Conservation (phyloP, 2,888 invertebrate genomes). For the Apamea crenata region DNA sequence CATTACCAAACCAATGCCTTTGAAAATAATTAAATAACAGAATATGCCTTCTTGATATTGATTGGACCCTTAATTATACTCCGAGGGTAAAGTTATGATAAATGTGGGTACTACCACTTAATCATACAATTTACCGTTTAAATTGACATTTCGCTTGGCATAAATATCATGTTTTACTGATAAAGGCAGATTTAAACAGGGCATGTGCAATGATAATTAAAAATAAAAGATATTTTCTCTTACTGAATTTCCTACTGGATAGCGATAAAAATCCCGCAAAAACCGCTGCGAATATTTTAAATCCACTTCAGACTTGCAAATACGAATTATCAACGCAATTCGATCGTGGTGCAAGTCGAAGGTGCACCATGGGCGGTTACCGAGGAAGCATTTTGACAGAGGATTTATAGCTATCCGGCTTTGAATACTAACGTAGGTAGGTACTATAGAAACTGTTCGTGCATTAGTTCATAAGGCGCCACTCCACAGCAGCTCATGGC, state of each 20-base stretch:
- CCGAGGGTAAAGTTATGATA: background rate
- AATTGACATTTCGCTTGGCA: background rate
- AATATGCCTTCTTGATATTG: background rate
- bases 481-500: background rate
- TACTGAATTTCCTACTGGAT: background rate
- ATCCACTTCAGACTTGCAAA: slow-evolving; percentile 48
- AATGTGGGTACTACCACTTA: background rate
- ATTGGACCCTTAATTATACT: background rate
- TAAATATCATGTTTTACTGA: background rate
- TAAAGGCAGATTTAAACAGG: background rate
- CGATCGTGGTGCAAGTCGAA: slow-evolving; percentile 65
- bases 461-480: slow-evolving; percentile 52
- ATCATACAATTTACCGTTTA: background rate
- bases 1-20: background rate
- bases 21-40: background rate
- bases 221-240: background rate
- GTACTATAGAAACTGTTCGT: slow-evolving; percentile 60
- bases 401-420: slow-evolving; percentile 68
- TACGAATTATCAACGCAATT: slow-evolving; percentile 62
- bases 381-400: slow-evolving; percentile 65
- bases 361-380: slow-evolving; percentile 69
- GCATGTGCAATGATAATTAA: too few species aligned
- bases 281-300: slow-evolving; percentile 20
- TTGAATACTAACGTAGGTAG: slow-evolving; percentile 58
- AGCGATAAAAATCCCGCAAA: background rate